Evolutionary conservation across 2,797 vertebrate species (phyloP).

Genomic region (Euphonia xanthogaster): DNA sequence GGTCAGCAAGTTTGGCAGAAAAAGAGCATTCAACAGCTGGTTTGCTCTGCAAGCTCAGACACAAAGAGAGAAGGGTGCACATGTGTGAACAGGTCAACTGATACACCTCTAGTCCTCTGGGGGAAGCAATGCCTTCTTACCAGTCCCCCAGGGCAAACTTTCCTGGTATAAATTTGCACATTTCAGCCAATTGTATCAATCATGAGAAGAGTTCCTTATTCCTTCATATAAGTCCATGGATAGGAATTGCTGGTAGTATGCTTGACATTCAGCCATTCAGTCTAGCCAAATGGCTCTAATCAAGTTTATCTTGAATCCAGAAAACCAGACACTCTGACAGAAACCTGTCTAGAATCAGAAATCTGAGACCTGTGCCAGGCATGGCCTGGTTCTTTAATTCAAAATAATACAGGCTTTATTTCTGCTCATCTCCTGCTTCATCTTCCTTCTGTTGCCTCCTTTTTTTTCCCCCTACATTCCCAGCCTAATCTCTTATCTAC

Average conservation of each 20-base stretch:
- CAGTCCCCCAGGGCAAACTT: neutral
- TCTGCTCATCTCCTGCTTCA: neutral
- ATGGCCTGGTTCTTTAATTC: neutral
- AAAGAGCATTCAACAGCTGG: neutral
- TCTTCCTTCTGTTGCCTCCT: neutral
- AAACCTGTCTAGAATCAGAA: neutral
- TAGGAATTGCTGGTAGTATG: neutral
- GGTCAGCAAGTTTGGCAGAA: neutral
- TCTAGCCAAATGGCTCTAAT: neutral
- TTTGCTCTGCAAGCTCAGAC: neutral
- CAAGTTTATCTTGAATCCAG: neutral
- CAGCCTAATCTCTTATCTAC: neutral
- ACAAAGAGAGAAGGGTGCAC: neutral
- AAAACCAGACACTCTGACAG: neutral
- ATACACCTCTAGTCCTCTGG: neutral
- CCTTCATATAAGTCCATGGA: accelerated
- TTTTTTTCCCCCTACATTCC: neutral
- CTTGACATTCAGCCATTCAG: neutral
- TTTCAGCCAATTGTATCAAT: neutral
- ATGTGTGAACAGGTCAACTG: neutral
- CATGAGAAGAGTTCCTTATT: neutral
- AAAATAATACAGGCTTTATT: neutral
- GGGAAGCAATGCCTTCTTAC: neutral
- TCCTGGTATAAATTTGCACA: neutral
- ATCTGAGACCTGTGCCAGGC: neutral